Conservation (phyloP, 1,140 invertebrate species). For the Myzus persicae region DNA sequence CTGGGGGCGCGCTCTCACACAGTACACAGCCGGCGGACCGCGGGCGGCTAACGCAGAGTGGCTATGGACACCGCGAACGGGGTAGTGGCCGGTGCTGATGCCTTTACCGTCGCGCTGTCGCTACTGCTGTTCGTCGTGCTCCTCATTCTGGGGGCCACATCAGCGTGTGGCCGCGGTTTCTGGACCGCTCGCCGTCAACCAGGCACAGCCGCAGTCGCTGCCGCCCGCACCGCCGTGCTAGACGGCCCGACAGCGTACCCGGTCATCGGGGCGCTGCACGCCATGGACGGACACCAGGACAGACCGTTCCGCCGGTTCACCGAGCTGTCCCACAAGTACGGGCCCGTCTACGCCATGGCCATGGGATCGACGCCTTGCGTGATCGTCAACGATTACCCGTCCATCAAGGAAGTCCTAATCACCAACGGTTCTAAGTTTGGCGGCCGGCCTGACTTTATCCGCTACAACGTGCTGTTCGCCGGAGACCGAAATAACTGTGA, state of each 20-base stretch:
- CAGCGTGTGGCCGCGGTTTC: not conserved
- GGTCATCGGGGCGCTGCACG: conserved; percentile 75
- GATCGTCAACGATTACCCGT: conserved; percentile 77
- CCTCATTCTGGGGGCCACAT: not conserved
- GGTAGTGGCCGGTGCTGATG: conserved; percentile 26
- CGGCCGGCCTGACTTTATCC: conserved; percentile 79
- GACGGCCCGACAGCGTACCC: conserved; percentile 75
- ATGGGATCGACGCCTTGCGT: conserved; percentile 77
- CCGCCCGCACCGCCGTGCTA: conserved; percentile 61
- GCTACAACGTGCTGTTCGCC: conserved; percentile 78
- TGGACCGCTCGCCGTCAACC: not conserved
- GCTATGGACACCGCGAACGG: conserved; percentile 43
- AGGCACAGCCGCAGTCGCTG: not conserved
- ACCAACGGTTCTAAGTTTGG: conserved; percentile 82
- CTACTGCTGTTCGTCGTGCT: conserved; percentile 19
- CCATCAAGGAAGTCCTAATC: conserved; percentile 81
- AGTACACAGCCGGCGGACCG: conserved; percentile 17
- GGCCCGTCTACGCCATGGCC: conserved; percentile 77
- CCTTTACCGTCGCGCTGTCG: not conserved
- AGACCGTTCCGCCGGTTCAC: conserved; percentile 80
- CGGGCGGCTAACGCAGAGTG: conserved; percentile 2
- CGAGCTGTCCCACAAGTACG: conserved; percentile 74
- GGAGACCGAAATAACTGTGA: conserved; percentile 81
- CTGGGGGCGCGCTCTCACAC: conserved; percentile 19
- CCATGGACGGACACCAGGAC: conserved; percentile 70